These are phyloP conservation scores for Mormyrus proboscirostris DNA, from an alignment of 2,797 vertebrate species.

Conservation along the genomic window DNA sequence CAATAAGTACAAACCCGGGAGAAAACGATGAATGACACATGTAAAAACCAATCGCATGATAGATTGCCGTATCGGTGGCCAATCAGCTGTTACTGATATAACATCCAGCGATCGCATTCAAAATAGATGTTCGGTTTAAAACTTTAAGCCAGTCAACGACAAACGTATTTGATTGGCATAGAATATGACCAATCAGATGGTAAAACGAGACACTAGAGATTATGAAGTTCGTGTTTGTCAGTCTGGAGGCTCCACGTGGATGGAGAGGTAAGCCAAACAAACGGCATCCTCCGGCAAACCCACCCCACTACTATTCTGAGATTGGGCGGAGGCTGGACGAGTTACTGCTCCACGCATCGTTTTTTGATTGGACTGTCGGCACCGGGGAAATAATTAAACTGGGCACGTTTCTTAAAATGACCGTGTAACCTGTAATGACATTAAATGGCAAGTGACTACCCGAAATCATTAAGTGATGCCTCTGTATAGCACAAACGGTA, in stretches of 20 bases:
- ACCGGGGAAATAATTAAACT: background rate
- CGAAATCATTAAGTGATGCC: background rate
- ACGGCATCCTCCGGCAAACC: background rate
- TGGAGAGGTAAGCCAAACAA: constrained; percentile 11
- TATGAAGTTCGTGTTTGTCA: background rate
- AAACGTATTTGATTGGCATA: background rate
- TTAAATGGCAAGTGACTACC: background rate
- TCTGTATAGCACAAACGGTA: background rate
- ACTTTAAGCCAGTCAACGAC: constrained; percentile 7
- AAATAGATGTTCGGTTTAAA: background rate
- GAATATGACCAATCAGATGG: background rate
- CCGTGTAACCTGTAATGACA: background rate
- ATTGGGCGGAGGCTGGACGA: background rate
- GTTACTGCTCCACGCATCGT: background rate
- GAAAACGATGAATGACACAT: background rate
- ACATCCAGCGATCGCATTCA: background rate
- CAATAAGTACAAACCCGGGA: background rate
- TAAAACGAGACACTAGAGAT: background rate
- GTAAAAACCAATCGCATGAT: background rate
- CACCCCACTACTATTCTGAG: background rate
- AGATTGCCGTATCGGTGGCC: background rate
- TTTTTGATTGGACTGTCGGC: constrained; percentile 4
- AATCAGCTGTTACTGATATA: background rate
- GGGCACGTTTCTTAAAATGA: background rate
- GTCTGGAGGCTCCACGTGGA: constrained; percentile 21